Base-by-base conservation (phyloP, 2,888 invertebrate genomes). In the Andrena bucephala region DNA sequence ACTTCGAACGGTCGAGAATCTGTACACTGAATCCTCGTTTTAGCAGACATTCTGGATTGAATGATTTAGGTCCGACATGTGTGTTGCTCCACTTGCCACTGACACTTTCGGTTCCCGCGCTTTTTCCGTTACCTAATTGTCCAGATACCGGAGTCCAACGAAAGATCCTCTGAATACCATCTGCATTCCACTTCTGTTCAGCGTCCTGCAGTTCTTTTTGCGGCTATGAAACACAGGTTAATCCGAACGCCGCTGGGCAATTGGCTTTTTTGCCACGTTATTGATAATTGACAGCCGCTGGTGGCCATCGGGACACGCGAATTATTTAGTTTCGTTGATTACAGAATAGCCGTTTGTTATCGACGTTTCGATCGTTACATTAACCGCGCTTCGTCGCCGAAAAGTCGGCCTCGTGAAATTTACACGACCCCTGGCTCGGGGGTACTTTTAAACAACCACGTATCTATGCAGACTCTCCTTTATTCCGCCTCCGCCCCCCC, bases 241-340 rank as follows among this genome's bases (percentile, higher is more conserved):
- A 33, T 33, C 63, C 20, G 16, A 13, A 16, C 42, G 16, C 10
- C 4, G 8, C 4, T 24, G 16, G n/a, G 8, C 48, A 50, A 71
- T 24, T 20, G n/a, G 63, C 24, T 31, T 24, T 52, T 52, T 24
- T 48, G 16, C 16, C 16, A 13, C 20, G 29, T 29, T 8, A 31
- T 16, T 8, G 59, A 74, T 50, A 68, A 74, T 50, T 48, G 68
- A 48, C 59, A n/a, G 10, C 33, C 31, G 50, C 29, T 73, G 42
- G n/a, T 54, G 54, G 54, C 33, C 65, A 33, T 33, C 16, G 33
- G 52, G 52, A 31, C 72, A 29, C 13, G 24, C 63, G 72, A 66
- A 77, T 77, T 77, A 77, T 77, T 77, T 66, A 77, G 65, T 59
- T 29, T 27, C 59, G 65, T 74, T 77, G 65, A 77, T 77, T 74